Percentiles rank a stretch among this genome's conserved stretches.
These are phyloP conservation scores for Otis tarda DNA, from an alignment of 2,113 vertebrate genomes.

Conservation along the genomic window DNA sequence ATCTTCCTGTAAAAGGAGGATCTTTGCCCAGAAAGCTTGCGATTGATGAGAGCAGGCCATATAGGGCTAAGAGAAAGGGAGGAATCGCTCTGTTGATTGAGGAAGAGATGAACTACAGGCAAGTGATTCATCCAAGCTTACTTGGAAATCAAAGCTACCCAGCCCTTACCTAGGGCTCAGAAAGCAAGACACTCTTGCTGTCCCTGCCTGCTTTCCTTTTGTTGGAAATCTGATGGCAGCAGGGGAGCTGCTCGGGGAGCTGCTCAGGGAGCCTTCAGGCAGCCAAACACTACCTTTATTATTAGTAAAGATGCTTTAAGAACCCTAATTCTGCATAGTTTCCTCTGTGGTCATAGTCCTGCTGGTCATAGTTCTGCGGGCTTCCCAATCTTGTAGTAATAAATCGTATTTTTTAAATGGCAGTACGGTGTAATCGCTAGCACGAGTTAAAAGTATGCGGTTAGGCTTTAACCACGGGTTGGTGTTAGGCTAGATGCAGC, in stretches of 20 bases:
- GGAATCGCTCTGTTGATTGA: rapidly evolving
- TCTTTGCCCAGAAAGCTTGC: background rate
- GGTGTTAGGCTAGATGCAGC: background rate
- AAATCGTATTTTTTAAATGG: rapidly evolving
- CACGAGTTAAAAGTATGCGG: rapidly evolving
- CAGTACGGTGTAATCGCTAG: rapidly evolving
- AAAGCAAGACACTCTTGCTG: background rate
- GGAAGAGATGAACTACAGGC: background rate
- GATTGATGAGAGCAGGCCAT: background rate
- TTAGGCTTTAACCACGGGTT: background rate
- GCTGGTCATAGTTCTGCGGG: background rate
- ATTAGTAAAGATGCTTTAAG: background rate
- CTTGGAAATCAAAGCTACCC: background rate
- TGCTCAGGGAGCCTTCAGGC: background rate
- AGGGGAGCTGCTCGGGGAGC: no score
- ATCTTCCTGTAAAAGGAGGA: background rate
- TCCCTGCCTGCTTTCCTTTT: background rate
- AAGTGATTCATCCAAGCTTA: background rate
- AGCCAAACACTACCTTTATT: background rate
- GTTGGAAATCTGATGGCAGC: background rate
- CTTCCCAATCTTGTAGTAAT: no score
- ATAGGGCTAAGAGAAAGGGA: background rate
- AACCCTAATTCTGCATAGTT: background rate
- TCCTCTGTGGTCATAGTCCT: background rate
- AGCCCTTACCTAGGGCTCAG: background rate